These are phyloP conservation scores for Sander vitreus DNA, from an alignment of 2,113 vertebrate genomes.

Conservation along the genomic window DNA sequence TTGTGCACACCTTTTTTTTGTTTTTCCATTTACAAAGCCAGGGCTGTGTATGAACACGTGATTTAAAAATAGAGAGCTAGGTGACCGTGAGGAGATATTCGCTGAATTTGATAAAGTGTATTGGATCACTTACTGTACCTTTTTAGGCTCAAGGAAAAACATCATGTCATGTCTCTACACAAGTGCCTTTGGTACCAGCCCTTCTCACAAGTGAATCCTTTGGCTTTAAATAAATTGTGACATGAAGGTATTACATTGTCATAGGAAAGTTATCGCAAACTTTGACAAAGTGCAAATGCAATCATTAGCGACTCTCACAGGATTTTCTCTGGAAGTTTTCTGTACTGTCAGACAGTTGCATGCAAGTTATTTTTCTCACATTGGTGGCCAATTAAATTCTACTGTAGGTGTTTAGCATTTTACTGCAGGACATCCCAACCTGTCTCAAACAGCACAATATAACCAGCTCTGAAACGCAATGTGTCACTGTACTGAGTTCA, in stretches of 20 bases:
- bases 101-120: no score
- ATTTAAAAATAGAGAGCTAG: no score
- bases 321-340: conserved; percentile 37
- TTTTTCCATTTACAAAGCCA: no score
- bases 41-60: no score
- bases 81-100: no score
- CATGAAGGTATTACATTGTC: conserved; percentile 50
- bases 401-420: conserved; percentile 54
- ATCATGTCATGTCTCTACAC: conserved; percentile 27
- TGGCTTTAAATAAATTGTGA: conserved; percentile 53
- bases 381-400: conserved; percentile 67
- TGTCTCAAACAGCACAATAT: conserved; percentile 14
- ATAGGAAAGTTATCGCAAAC: conserved; percentile 50
- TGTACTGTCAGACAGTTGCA: conserved; percentile 42
- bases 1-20: no score
- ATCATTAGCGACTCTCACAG: conserved; percentile 67
- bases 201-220: not conserved
- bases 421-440: conserved; percentile 10
- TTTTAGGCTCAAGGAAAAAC: not conserved
- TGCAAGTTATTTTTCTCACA: conserved; percentile 67
- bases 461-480: not conserved
- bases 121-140: not conserved
- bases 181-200: conserved; percentile 40
- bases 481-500: not conserved
- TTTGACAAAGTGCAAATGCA: conserved; percentile 64